These are phyloP conservation scores for Chaunax sp. DNA, from an alignment of 2,797 vertebrate species.

Conservation along the genomic window DNA sequence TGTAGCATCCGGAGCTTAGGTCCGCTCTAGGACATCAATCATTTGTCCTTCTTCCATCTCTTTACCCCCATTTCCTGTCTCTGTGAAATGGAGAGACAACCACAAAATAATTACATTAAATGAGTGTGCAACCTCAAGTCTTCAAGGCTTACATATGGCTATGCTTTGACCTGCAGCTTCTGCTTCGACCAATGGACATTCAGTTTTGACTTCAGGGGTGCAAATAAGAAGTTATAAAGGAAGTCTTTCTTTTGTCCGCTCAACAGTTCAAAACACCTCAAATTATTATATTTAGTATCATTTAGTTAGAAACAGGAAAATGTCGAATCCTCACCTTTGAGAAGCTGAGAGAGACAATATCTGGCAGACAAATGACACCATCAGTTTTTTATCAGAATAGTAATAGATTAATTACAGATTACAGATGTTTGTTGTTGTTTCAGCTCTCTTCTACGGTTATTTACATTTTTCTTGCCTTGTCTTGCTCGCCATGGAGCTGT, in stretches of 20 bases:
- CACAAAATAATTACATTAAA: slow-evolving; percentile 9
- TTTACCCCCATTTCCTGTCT: slow-evolving; percentile 18
- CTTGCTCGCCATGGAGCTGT: neutral
- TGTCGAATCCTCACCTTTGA: too few relatives aligned
- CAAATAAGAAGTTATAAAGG: too few relatives aligned
- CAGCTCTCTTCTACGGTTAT: neutral
- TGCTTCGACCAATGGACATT: neutral
- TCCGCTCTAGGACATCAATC: slow-evolving; percentile 18
- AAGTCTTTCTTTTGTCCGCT: slow-evolving; percentile 1
- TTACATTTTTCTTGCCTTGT: neutral
- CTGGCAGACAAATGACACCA: neutral
- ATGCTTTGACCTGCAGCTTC: neutral
- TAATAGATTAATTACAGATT: too few relatives aligned
- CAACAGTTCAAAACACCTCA: slow-evolving; percentile 1
- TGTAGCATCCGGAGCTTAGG: neutral
- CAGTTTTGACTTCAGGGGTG: neutral
- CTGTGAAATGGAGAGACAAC: slow-evolving; percentile 3
- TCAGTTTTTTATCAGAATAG: too few relatives aligned
- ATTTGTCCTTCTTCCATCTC: slow-evolving; percentile 13
- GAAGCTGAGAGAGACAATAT: neutral
- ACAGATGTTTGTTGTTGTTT: neutral
- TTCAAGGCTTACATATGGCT: neutral
- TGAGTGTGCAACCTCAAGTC: neutral
- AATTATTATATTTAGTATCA: neutral
- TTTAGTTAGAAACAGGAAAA: too few relatives aligned